A percentile compares a stretch with the other conserved stretches of the same genome.
Evolutionary conservation across 2,797 vertebrate species (phyloP).

Genomic region (Spinus pinus): DNA sequence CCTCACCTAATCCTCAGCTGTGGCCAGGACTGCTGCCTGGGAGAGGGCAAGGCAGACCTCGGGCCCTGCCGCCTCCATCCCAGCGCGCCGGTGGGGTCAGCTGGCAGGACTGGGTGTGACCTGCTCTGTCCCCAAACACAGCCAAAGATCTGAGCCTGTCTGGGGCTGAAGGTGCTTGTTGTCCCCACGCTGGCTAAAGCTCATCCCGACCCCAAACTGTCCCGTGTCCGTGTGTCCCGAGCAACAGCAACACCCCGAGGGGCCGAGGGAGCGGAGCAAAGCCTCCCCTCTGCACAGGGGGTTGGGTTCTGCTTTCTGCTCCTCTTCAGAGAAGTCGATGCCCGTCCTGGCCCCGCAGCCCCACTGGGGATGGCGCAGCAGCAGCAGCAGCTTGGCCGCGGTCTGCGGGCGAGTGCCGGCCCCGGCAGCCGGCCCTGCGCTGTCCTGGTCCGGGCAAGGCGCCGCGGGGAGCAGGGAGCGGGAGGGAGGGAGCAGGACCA

Average conservation of each 20-base stretch:
- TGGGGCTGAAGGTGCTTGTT: neutral
- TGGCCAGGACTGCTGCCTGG: neutral
- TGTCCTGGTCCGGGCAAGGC: neutral
- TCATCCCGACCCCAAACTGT: neutral
- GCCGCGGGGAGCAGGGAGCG: neutral
- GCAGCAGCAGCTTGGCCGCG: neutral
- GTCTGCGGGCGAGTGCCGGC: neutral
- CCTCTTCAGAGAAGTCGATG: neutral
- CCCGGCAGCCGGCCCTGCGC: neutral
- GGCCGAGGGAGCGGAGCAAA: neutral
- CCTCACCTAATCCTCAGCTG: conserved; percentile 7
- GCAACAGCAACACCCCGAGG: neutral
- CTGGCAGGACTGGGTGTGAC: accelerated
- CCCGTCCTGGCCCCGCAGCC: neutral
- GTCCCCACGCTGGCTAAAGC: neutral
- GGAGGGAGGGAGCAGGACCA: conserved; percentile 15
- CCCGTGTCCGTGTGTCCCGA: neutral
- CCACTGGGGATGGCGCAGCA: neutral
- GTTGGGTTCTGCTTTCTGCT: neutral
- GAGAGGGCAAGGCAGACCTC: neutral
- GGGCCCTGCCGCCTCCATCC: neutral
- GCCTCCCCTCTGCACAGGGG: neutral
- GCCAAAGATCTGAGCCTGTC: neutral
- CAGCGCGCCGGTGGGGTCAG: accelerated
- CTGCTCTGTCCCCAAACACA: neutral